Base-by-base conservation (phyloP, 1,140 invertebrate species). In the Akabosia matsudoensis region DNA sequence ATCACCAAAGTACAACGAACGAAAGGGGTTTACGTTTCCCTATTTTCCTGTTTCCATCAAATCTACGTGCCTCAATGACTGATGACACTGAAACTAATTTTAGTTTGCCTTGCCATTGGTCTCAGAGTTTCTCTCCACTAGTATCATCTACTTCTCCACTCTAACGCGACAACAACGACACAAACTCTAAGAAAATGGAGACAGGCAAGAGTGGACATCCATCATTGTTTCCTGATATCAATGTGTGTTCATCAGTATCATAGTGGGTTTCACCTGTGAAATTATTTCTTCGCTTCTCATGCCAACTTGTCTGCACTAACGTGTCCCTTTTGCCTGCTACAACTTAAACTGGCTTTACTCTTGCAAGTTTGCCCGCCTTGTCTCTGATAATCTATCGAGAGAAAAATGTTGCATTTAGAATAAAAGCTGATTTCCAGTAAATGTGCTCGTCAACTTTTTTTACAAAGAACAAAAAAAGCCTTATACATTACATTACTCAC, bases 261-360 rank as follows among this genome's bases (percentile, higher is more conserved):
- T 30, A 10, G 24, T 67, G 22, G 28, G 7, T 67, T 30, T 67
- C 61, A 67, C 26, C 28, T 67, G 54, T 56, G 61, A 67, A n/a
- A 22, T 67, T 67, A 67, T 67, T 67, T 67, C 61, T 67, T 56
- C 54, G 14, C 37, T 18, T 45, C 37, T 45, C 37, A 45, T 18
- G 18, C 37, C 18, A n/a, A n/a, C n/a, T n/a, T n/a, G n/a, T n/a
- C n/a, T n/a, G n/a, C n/a, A 18, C 18, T 45, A 7, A 45, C 18
- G 37, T 45, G 18, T 45, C 18, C 37, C 37, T 45, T 18, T 45
- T 45, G 37, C 7, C n/a, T n/a, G n/a, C n/a, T n/a, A n/a, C n/a
- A n/a, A n/a, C n/a, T n/a, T n/a, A n/a, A n/a, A n/a, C n/a, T 18
- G 18, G 37, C 18, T 18, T 45, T 18, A 45, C 54, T 56, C 24